A percentile compares a stretch with the other conserved stretches of the same genome.
These are phyloP conservation scores for Alligator sinensis DNA, from an alignment of 2,113 vertebrate genomes.

Conservation along the genomic window DNA sequence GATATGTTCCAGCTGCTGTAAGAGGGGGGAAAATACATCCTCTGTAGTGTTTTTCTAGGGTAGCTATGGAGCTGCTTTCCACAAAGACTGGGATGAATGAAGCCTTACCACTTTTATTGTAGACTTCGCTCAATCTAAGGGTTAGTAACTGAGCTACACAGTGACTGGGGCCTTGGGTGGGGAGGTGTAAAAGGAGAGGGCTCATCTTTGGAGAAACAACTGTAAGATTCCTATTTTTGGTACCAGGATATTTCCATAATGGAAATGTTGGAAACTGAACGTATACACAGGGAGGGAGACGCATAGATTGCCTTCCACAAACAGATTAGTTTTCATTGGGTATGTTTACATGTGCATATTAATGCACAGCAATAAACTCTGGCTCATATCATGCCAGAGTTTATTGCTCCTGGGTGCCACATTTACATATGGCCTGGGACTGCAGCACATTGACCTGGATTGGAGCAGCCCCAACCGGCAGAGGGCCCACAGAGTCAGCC, in stretches of 20 bases:
- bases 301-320: neutral
- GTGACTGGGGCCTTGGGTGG: neutral
- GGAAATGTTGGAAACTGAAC: neutral
- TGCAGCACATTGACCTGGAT: too few relatives aligned
- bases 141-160: neutral
- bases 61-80: too few relatives aligned
- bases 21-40: neutral
- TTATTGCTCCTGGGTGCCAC: too few relatives aligned
- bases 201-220: neutral
- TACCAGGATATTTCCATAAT: neutral
- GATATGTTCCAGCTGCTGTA: neutral
- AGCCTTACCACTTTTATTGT: too few relatives aligned
- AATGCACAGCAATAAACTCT: too few relatives aligned
- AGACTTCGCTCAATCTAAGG: neutral
- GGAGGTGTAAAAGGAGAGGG: neutral
- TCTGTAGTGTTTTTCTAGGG: neutral
- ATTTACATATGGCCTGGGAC: too few relatives aligned
- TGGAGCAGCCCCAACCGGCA: too few relatives aligned
- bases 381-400: too few relatives aligned
- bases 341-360: neutral
- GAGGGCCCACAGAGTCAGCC: too few relatives aligned
- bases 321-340: neutral
- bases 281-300: neutral
- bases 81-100: neutral
- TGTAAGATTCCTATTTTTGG: neutral